phyloP scores from a whole-genome alignment of 1,140 invertebrate genomes.

The Trachymyrmex septentrionalis region DNA sequence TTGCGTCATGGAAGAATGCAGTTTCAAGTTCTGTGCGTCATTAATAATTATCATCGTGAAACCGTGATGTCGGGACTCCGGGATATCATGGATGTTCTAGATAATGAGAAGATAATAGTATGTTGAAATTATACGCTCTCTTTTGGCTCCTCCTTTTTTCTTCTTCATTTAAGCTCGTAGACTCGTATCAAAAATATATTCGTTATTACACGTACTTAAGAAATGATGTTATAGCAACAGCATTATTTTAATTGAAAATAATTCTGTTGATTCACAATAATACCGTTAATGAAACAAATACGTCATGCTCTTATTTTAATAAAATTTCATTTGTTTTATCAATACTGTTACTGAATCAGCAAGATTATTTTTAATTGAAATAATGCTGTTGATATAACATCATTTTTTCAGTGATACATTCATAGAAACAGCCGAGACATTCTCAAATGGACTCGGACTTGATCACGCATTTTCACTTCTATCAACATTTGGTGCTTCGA shows the following conservation, averaged over 20 bases:
- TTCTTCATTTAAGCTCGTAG: constrained; percentile 4
- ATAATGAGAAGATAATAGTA: constrained; percentile 66
- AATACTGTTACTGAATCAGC: too few species aligned
- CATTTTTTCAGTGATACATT: too few species aligned
- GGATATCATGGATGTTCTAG: constrained; percentile 22
- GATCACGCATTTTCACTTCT: constrained; percentile 34
- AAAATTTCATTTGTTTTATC: too few species aligned
- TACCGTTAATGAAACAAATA: too few species aligned
- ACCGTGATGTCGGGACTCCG: constrained; percentile 21
- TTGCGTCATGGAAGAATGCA: background rate
- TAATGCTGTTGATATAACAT: too few species aligned
- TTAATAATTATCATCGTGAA: constrained; percentile 33
- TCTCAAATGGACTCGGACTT: background rate
- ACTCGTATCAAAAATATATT: constrained; percentile 26
- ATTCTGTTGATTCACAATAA: too few species aligned
- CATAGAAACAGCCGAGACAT: background rate
- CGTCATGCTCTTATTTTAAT: too few species aligned
- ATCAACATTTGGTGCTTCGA: background rate
- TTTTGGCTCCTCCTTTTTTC: constrained; percentile 3
- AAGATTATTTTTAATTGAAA: too few species aligned
- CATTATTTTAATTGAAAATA: too few species aligned
- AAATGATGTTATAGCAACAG: too few species aligned
- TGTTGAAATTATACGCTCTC: constrained; percentile 39
- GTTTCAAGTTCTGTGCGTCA: constrained; percentile 18
- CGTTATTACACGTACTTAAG: constrained; percentile 43